phyloP scores from a whole-genome alignment of 2,888 invertebrate genomes.

The Ptilodon capucinus region DNA sequence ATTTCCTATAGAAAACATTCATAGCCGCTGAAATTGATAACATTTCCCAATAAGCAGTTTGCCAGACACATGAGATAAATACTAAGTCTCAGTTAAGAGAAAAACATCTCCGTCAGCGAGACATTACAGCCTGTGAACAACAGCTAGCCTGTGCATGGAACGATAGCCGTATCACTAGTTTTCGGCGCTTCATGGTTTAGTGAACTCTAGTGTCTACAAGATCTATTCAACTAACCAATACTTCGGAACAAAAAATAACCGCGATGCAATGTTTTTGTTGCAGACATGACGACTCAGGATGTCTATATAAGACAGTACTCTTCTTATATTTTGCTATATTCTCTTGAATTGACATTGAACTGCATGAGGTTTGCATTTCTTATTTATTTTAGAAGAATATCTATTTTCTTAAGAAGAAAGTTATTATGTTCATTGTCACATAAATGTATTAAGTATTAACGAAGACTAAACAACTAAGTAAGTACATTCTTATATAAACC shows the following conservation, averaged over 20 bases:
- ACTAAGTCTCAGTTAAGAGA: not conserved
- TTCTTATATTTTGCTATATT: not conserved
- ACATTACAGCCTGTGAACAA: not conserved
- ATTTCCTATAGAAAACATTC: slow-evolving; percentile 70
- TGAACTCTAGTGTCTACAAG: slow-evolving; percentile 24
- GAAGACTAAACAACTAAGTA: not conserved
- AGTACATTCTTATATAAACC: not conserved
- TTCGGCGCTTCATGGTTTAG: slow-evolving; percentile 27
- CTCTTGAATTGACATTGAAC: not conserved
- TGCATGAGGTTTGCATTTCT: not conserved
- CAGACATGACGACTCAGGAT: slow-evolving; percentile 9
- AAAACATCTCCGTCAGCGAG: no score
- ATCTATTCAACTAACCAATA: slow-evolving; percentile 25
- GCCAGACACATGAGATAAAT: slow-evolving; percentile 17
- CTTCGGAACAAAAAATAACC: slow-evolving; percentile 20
- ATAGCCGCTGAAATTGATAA: slow-evolving; percentile 65
- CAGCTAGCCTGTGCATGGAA: not conserved
- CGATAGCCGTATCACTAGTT: slow-evolving; percentile 15
- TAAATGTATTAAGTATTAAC: no score
- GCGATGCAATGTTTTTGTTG: slow-evolving; percentile 20
- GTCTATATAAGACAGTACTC: not conserved
- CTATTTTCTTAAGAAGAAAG: no score
- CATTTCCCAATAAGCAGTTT: slow-evolving; percentile 54
- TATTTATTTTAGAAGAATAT: no score
- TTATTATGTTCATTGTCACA: no score